Conservation (phyloP, 92 coral and sea anemone genomes). For the Isaurus tuberculatus region DNA sequence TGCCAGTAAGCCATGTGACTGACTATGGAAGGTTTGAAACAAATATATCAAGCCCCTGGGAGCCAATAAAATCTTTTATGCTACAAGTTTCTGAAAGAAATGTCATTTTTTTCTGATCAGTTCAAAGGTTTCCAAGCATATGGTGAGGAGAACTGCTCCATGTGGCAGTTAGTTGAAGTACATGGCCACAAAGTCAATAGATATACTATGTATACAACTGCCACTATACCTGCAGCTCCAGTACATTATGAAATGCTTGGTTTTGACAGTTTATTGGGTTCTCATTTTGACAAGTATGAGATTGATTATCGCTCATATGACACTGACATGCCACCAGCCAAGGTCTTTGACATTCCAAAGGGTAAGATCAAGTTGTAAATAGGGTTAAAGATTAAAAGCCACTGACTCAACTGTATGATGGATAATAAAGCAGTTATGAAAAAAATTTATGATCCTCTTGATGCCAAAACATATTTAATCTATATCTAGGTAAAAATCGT, state of each 20-base stretch:
- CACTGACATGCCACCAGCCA: conserved; percentile 60
- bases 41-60: too few species aligned
- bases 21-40: too few species aligned
- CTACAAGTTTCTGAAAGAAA: too few species aligned
- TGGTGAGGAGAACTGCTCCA: conserved; percentile 60
- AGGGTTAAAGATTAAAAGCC: too few species aligned
- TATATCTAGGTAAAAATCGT: too few species aligned
- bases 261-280: conserved; percentile 85
- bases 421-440: too few species aligned
- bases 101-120: conserved; percentile 34
- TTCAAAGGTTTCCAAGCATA: conserved; percentile 27
- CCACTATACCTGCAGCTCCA: conserved; percentile 53
- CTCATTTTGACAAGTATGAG: conserved; percentile 94
- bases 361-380: conserved; percentile 53
- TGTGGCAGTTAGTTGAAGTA: conserved; percentile 57
- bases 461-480: too few species aligned
- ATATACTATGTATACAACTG: conserved; percentile 75
- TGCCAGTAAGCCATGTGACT: too few species aligned
- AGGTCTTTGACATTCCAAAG: conserved; percentile 70
- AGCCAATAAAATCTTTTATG: too few species aligned
- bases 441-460: too few species aligned
- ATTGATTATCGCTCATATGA: conserved; percentile 71
- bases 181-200: conserved; percentile 81
- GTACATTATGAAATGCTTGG: conserved; percentile 96
- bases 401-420: too few species aligned